Base-by-base conservation (phyloP, 2,888 invertebrate species). In the Luffia ferchaultella region DNA sequence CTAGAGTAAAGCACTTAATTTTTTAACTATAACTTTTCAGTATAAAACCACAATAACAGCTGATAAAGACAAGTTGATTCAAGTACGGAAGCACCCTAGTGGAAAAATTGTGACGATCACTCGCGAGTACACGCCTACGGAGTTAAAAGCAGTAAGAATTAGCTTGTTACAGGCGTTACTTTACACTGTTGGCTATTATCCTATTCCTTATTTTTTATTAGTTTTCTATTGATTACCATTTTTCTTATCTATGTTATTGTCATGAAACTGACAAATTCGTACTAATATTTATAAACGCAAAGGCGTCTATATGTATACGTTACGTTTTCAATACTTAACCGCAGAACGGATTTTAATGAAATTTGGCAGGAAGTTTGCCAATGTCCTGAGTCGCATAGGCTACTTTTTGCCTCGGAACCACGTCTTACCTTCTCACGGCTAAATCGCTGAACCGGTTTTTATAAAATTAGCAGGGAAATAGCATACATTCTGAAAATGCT, bases 91-190 rank as follows among this genome's bases (percentile, higher is more conserved):
- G 15, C 20, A 43, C 15, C 45, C 44, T 3, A 49, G 20, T 30
- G 49, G 49, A n/a, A 49, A 49, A 20, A 20, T 45, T 1, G 49
- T 45, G 30, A 49, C 49, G 9, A 30, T 49, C 40, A 7, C 30
- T 15, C 15, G 49, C 9, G 30, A 49, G 30, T 49, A 43, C 17
- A 43, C 43, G 7, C 44, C 49, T 2, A 45, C 49, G 9, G 7
- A 19, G 15, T 16, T 49, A 17, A 18, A 16, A 16, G 12, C 49
- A 15, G 49, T 49, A 30, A 44, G 45, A 20, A 46, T 16, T 16
- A 40, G 12, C 12, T 9, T 7, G 7, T n/a, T n/a, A n/a, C n/a
- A n/a, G n/a, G n/a, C n/a, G n/a, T n/a, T n/a, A n/a, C n/a, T n/a
- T n/a, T n/a, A n/a, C n/a, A n/a, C n/a, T n/a, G n/a, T n/a, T n/a